Evolutionary conservation across 2,888 invertebrate genomes (phyloP).

Genomic region (Metalampra italica): DNA sequence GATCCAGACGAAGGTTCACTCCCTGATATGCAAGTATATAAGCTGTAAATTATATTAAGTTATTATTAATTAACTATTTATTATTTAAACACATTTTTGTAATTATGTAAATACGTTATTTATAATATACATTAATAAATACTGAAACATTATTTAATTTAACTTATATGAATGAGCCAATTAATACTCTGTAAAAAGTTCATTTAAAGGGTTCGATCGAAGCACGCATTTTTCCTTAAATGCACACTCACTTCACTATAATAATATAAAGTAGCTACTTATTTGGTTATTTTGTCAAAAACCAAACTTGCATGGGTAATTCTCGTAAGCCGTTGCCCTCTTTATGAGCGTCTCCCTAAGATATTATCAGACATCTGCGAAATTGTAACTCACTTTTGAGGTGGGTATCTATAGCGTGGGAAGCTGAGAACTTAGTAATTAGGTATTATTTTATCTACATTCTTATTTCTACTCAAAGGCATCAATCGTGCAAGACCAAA

Average conservation of each 20-base stretch:
- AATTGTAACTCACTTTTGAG: slow-evolving; percentile 17
- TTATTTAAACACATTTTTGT: slow-evolving; percentile 2
- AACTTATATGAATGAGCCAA: background rate
- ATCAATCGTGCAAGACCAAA: too few species aligned
- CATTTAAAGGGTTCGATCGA: background rate
- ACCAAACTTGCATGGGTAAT: slow-evolving; percentile 15
- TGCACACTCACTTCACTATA: slow-evolving; percentile 4
- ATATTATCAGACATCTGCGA: slow-evolving; percentile 39
- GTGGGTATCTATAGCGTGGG: background rate
- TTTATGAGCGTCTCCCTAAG: slow-evolving; percentile 44
- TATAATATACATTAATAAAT: slow-evolving; percentile 2
- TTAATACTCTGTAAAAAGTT: background rate
- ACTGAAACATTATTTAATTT: background rate
- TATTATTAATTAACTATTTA: background rate
- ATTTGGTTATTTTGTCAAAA: slow-evolving; percentile 14
- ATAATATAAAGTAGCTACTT: background rate
- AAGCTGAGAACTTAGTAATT: too few species aligned
- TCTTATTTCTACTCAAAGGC: too few species aligned
- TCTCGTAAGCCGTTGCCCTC: slow-evolving; percentile 40
- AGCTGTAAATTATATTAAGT: slow-evolving; percentile 29
- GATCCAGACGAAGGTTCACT: slow-evolving; percentile 31
- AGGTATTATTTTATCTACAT: too few species aligned
- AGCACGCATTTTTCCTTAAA: slow-evolving; percentile 2
- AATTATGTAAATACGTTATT: slow-evolving; percentile 8
- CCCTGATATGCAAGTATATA: slow-evolving; percentile 46